Base-by-base conservation (phyloP, 53 echinoderm and acorn worm genomes). In the Holothuria leucospilota region DNA sequence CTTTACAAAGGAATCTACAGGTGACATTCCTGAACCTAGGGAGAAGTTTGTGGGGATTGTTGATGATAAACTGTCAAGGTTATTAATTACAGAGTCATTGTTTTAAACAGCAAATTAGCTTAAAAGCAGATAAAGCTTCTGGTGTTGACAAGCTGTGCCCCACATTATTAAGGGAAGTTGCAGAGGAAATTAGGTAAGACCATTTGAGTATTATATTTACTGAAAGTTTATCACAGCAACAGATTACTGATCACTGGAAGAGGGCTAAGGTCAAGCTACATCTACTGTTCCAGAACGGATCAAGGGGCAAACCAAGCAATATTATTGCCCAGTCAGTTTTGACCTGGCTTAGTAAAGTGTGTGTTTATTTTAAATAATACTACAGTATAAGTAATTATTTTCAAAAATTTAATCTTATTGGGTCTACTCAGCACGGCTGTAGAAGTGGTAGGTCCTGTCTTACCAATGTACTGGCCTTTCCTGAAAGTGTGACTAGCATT, bases 391-490 rank as follows among this genome's bases (percentile, higher is more conserved):
- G 11, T 20, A 68, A 39, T 51, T 68, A 84, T 84, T 84, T 84
- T 23, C 2, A 21, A 7, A 46, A 39, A 30, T 53, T 68, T 69
- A 67, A 46, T 20, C 51, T 68, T 68, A 39, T 84, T 39, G 29
- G 53, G 21, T 5, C 29, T 41, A 41, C 51, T 21, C 85, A 84
- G 34, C 51, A 84, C n/a, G 85, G 69, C 3, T 84, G 68, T 49
- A 84, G 49, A 58, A 84, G 49, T 28, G 82, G 82, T 13, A 82
- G 82, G 82, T 82, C 82, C 40, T 82, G 82, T 27, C 60, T 60
- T 24, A 82, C 82, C 18, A 9, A 42, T 42, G 42, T n/a, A n/a
- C n/a, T n/a, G n/a, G n/a, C n/a, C n/a, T n/a, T n/a, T n/a, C n/a
- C n/a, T n/a, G n/a, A n/a, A n/a, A n/a, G n/a, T n/a, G n/a, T n/a